phyloP scores from a whole-genome alignment of 2,113 vertebrate species.

The Otis tarda region DNA sequence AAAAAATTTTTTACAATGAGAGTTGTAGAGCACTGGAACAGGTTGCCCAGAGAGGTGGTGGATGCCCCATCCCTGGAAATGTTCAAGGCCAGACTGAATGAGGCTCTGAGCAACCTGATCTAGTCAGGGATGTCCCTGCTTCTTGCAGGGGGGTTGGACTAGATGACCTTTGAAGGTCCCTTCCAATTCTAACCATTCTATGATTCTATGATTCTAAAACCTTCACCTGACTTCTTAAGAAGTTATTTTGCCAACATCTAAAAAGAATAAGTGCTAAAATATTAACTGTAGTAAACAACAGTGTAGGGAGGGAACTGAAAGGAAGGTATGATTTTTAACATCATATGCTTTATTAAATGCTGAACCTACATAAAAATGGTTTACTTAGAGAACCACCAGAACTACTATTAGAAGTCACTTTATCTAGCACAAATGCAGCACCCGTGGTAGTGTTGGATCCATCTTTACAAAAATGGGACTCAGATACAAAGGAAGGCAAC shows the following conservation, averaged over 20 bases:
- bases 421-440: not conserved
- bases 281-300: not conserved
- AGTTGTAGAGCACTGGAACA: no score
- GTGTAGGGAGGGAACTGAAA: not conserved
- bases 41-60: no score
- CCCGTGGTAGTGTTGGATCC: not conserved
- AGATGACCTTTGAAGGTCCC: no score
- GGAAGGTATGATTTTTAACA: not conserved
- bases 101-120: no score
- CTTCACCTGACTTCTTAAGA: not conserved
- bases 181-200: no score
- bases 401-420: not conserved
- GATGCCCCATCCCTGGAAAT: no score
- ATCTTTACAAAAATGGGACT: not conserved
- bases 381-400: not conserved
- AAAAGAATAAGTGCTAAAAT: not conserved
- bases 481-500: not conserved
- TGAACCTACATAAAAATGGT: not conserved
- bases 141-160: no score
- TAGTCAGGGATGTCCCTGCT: no score
- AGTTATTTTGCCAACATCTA: not conserved
- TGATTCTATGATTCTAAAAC: no score
- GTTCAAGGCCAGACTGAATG: no score
- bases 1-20: no score
- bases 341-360: not conserved